Evolutionary conservation across 2,797 vertebrate genomes (phyloP), one percentile per base, ranked within the genome.

Genomic region (Hephaestus fuliginosus): DNA sequence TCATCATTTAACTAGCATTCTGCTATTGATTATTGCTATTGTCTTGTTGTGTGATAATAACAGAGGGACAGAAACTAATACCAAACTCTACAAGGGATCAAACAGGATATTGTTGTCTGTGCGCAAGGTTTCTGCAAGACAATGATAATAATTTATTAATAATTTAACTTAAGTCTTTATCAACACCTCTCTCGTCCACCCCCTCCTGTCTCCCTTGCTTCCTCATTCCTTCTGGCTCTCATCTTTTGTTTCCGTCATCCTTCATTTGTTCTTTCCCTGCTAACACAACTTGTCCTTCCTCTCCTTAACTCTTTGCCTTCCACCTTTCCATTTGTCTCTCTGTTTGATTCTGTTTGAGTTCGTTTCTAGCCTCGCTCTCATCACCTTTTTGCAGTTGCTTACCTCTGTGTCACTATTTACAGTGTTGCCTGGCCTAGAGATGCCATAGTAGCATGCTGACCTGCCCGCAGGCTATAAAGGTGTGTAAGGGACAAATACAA

Each of bases 361-460:
- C 52, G 46, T 48, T 62, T 22, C 78, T 13, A 11, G 13, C 25
- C 56, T 55, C 7, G 2, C 56, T 76, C 36, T 68, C 41, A 20
- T 82, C 76, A 77, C 53, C 49, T 53, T 20, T 65, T n/a, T 43
- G 57, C 70, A 30, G 4, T 55, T 36, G 43, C 36, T 76, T 49
- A 66, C 63, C 25, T 62, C 49, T 70, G 46, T 56, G 70, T 85
- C 49, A 18, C 58, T 57, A 71, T 78, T 76, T 80, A 85, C 25
- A 84, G 81, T 67, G 57, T 62, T 71, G 51, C 43, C 64, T 70
- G 41, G 62, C 60, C 28, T 49, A 22, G 51, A 74, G 85, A 91
- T 91, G 48, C 82, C 70, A 80, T 84, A 76, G 78, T 57, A 89
- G 88, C 84, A 73, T 66, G 78, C 55, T 86, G 74, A 80, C 81